phyloP scores from a whole-genome alignment of 2,888 invertebrate genomes.

The Conchocele bisecta region DNA sequence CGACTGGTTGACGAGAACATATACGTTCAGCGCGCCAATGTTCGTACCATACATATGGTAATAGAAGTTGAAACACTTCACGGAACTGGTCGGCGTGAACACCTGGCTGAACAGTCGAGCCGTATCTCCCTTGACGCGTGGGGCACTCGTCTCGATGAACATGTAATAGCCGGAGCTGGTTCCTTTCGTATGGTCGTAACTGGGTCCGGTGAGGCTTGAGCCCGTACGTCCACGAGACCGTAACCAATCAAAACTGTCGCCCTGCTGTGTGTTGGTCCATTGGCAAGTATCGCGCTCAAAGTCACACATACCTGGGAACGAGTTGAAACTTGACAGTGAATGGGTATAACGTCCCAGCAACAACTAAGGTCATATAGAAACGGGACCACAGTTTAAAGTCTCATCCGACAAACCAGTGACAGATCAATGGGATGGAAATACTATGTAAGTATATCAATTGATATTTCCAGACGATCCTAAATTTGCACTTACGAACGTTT shows the following conservation, averaged over 20 bases:
- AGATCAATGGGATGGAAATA: too few species aligned
- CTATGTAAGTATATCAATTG: too few species aligned
- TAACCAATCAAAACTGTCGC: conserved; percentile 80
- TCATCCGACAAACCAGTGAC: too few species aligned
- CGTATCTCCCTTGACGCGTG: conserved; percentile 60
- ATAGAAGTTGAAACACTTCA: conserved; percentile 67
- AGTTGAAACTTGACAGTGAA: background rate
- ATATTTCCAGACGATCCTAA: too few species aligned
- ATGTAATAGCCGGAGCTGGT: conserved; percentile 72
- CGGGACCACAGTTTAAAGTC: too few species aligned
- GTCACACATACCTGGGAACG: conserved; percentile 66
- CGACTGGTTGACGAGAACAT: conserved; percentile 64
- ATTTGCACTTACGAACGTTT: too few species aligned
- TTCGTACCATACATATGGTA: conserved; percentile 74
- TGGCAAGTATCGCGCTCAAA: conserved; percentile 80
- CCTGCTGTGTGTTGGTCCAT: conserved; percentile 72
- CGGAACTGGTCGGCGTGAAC: conserved; percentile 53
- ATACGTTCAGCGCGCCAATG: conserved; percentile 66
- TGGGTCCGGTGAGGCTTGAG: conserved; percentile 76
- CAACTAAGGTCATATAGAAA: too few species aligned
- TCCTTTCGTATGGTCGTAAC: conserved; percentile 65
- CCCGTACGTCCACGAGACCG: conserved; percentile 66
- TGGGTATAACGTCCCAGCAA: background rate
- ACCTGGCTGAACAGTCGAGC: conserved; percentile 64
- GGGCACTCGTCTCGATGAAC: conserved; percentile 72